Conservation (phyloP, 2,888 invertebrate species). For the Hyposoter dolosus region DNA sequence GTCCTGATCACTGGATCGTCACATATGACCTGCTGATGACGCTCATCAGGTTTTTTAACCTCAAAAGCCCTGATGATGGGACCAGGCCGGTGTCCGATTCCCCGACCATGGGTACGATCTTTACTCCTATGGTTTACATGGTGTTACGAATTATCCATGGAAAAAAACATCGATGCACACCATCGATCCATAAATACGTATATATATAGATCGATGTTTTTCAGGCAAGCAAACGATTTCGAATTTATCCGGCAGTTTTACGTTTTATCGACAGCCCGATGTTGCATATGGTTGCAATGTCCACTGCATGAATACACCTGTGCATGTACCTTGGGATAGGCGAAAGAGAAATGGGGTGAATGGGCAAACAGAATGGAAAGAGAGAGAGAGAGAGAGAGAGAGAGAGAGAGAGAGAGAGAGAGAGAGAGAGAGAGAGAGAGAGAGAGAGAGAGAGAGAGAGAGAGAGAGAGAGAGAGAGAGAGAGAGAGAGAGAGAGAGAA, state of each 20-base stretch:
- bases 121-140: background rate
- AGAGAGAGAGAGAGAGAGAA: background rate
- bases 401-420: background rate
- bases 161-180: background rate
- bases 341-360: background rate
- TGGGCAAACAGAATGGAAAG: background rate
- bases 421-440: background rate
- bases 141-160: background rate
- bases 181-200: background rate
- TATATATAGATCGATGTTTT: constrained; percentile 20
- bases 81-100: background rate
- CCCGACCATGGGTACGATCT: background rate
- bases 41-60: background rate
- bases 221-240: constrained; percentile 25
- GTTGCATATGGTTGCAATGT: constrained; percentile 35
- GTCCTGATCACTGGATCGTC: too few species aligned
- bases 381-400: background rate
- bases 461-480: background rate
- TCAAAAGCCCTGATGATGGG: background rate
- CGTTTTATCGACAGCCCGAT: constrained; percentile 63
- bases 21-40: background rate
- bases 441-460: background rate
- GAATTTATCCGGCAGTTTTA: constrained; percentile 59
- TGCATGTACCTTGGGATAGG: background rate
- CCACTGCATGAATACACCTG: constrained; percentile 24